Conservation (phyloP, 2,888 invertebrate genomes). For the Mesochorus sp. region DNA sequence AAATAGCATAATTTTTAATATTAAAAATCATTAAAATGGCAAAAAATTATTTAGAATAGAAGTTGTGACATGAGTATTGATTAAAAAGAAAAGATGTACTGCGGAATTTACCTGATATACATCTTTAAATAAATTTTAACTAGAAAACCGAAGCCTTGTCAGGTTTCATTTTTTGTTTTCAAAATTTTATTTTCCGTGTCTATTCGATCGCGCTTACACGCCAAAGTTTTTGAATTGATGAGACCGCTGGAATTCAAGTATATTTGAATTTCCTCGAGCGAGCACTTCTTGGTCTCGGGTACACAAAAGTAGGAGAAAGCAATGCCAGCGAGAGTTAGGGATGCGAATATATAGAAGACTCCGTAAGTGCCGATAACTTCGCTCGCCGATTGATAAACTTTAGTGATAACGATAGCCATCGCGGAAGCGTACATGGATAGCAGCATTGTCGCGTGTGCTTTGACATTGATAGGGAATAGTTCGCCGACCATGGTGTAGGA, state of each 20-base stretch:
- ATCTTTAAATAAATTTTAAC: too few relatives aligned
- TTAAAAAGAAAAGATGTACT: too few relatives aligned
- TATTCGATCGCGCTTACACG: too few relatives aligned
- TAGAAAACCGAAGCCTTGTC: too few relatives aligned
- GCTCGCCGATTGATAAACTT: slow-evolving; percentile 40
- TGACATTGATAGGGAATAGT: slow-evolving; percentile 45
- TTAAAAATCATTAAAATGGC: too few relatives aligned
- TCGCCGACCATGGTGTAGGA: slow-evolving; percentile 26
- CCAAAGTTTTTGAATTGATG: neutral
- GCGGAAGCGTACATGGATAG: slow-evolving; percentile 49
- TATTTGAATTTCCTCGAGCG: slow-evolving; percentile 64
- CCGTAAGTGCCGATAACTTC: slow-evolving; percentile 31
- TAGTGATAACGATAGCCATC: slow-evolving; percentile 27
- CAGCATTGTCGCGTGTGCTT: slow-evolving; percentile 44
- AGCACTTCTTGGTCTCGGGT: slow-evolving; percentile 65
- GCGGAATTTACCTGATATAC: too few relatives aligned
- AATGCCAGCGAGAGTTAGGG: neutral
- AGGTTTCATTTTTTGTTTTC: too few relatives aligned
- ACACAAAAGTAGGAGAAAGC: slow-evolving; percentile 37
- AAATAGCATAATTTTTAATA: too few relatives aligned
- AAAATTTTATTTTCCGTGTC: too few relatives aligned
- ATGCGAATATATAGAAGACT: slow-evolving; percentile 57
- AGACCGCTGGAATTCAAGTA: neutral
- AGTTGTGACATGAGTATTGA: too few relatives aligned
- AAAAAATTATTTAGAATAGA: too few relatives aligned